Base-by-base conservation (phyloP, 2,888 invertebrate species). In the Troides oblongomaculatus region DNA sequence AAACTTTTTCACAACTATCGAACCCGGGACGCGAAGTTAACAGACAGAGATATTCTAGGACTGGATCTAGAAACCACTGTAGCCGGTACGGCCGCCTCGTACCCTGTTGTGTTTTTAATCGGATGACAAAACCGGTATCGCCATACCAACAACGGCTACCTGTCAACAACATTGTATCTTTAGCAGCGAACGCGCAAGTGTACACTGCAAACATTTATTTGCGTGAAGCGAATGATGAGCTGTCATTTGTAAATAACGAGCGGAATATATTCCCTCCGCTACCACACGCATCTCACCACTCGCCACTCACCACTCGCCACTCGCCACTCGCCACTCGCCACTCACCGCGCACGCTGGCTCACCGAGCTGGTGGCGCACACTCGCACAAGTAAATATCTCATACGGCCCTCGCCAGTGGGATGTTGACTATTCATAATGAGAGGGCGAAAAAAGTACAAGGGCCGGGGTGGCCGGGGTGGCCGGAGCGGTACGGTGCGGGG, bases 291-390 rank as follows among this genome's bases (percentile, higher is more conserved):
- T 60, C 64, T 39, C 18, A 53, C 18, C n/a, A 14, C 53, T 18
- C 53, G 1, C n/a, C 4, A 64, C 36, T 18, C 62, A 53, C 56
- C 62, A 74, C 73, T 66, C 76, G 75, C 76, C 74, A 75, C 36
- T 36, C 36, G 0, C 36, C 36, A 71, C 70, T 79, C 80, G 82
- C 85, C 90, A 89, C 73, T 66, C 76, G 89, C 87, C 86, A 84
- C 88, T 64, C 86, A 85, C 87, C 10, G 39, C 39, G 1, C 39
- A 39, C 39, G 1, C 8, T 10, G 7, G 8, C 39, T 79, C 80
- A 82, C 85, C 80, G 89, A 90, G 89, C 90, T 89, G 89, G 88
- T 86, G 85, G 84, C 88, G 65, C 86, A 85, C 87, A 88, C 89
- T 83, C 36, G 57, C 46, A 58, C 58, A 69, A 25, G 62, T 81